Evolutionary conservation across 2,113 vertebrate genomes (phyloP).

Genomic region (Neoarius graeffei): DNA sequence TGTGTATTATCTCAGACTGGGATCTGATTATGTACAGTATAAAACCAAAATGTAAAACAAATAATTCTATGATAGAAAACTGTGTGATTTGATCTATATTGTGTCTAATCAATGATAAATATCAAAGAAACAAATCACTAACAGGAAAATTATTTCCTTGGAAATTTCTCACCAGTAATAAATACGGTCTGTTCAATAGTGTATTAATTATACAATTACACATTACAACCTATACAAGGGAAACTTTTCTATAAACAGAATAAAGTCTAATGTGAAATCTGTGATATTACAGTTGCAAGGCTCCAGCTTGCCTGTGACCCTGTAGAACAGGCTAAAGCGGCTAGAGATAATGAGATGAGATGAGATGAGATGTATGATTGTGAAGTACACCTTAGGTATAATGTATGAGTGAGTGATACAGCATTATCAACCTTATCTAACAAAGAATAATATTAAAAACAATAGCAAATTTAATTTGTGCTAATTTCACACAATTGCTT

Average conservation of each 20-base stretch:
- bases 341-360: too few relatives aligned
- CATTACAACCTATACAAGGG: neutral
- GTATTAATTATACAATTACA: neutral
- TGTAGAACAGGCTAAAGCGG: too few relatives aligned
- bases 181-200: neutral
- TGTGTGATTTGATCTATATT: neutral
- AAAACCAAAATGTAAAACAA: neutral
- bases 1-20: neutral
- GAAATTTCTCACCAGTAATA: neutral
- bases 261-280: neutral
- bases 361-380: neutral
- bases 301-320: too few relatives aligned
- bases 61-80: neutral
- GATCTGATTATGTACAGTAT: neutral
- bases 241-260: neutral
- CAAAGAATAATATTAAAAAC: neutral
- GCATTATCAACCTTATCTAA: neutral
- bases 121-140: neutral
- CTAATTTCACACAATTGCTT: too few relatives aligned
- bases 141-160: neutral
- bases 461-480: neutral
- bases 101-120: neutral
- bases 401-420: too few relatives aligned
- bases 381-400: neutral
- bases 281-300: neutral